Conservation (phyloP, 1,140 invertebrate genomes). For the Drosophila nannoptera region DNA sequence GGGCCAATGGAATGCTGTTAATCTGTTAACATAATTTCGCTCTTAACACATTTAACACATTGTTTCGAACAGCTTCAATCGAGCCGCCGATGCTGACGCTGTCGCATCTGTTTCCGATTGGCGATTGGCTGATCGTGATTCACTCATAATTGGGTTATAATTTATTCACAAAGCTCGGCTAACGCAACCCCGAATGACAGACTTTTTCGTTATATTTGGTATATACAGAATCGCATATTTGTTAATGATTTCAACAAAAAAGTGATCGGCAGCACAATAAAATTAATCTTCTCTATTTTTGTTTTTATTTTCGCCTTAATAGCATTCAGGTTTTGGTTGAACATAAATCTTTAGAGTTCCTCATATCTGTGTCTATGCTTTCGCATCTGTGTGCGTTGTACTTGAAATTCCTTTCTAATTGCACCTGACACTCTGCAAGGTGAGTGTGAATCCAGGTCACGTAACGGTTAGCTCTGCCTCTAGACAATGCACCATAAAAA, state of each 20-base stretch:
- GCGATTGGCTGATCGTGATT: constrained; percentile 64
- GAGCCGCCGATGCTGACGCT: constrained; percentile 42
- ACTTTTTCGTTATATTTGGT: constrained; percentile 62
- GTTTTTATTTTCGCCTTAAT: constrained; percentile 55
- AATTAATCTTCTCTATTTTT: constrained; percentile 69
- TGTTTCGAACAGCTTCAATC: constrained; percentile 70
- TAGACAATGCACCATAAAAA: constrained; percentile 9
- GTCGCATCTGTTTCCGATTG: constrained; percentile 41
- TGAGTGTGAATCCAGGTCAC: constrained; percentile 58
- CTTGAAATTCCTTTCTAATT: constrained; percentile 76
- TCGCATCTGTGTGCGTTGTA: constrained; percentile 45
- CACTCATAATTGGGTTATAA: constrained; percentile 76
- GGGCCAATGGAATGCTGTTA: constrained; percentile 69
- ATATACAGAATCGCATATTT: constrained; percentile 70
- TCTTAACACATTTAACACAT: constrained; percentile 78
- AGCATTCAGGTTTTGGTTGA: constrained; percentile 62
- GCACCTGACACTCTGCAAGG: constrained; percentile 58
- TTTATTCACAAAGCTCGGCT: constrained; percentile 63
- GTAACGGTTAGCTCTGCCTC: constrained; percentile 48
- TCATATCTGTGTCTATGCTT: background rate
- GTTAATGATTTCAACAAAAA: constrained; percentile 77
- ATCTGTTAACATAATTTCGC: constrained; percentile 78
- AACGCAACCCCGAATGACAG: constrained; percentile 38
- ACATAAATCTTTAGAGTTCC: constrained; percentile 60
- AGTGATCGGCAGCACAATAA: constrained; percentile 75